Conservation (phyloP, 2,113 vertebrate genomes). For the Archocentrus centrarchus region DNA sequence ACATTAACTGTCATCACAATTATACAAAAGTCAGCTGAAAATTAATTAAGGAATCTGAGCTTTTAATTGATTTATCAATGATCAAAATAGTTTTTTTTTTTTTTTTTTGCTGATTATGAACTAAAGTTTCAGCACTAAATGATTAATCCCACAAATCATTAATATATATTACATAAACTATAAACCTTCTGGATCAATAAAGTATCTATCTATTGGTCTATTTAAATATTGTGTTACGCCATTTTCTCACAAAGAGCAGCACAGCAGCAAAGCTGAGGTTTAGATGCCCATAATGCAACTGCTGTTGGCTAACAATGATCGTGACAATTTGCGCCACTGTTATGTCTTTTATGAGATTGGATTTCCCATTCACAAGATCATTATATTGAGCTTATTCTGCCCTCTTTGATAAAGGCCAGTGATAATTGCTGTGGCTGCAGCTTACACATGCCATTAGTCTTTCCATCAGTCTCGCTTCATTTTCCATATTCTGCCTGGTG, state of each 20-base stretch:
- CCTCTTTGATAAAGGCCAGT: constrained; percentile 33
- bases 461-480: constrained; percentile 76
- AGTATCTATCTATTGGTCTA: too few relatives aligned
- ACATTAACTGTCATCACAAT: background rate
- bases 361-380: background rate
- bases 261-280: background rate
- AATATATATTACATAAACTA: background rate
- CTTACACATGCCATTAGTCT: constrained; percentile 73
- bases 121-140: background rate
- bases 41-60: background rate
- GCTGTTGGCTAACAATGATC: background rate
- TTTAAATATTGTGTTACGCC: background rate
- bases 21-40: background rate
- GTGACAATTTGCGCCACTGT: background rate
- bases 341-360: background rate
- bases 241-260: background rate
- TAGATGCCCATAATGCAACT: background rate
- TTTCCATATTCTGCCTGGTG: constrained; percentile 60
- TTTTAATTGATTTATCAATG: background rate
- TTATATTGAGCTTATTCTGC: constrained; percentile 19
- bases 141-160: background rate
- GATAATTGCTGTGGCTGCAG: constrained; percentile 62
- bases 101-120: background rate
- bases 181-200: too few relatives aligned
- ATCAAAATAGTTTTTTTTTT: background rate